Base-by-base conservation (phyloP, 2,797 vertebrate genomes). In the Typhlichthys eigenmanni region DNA sequence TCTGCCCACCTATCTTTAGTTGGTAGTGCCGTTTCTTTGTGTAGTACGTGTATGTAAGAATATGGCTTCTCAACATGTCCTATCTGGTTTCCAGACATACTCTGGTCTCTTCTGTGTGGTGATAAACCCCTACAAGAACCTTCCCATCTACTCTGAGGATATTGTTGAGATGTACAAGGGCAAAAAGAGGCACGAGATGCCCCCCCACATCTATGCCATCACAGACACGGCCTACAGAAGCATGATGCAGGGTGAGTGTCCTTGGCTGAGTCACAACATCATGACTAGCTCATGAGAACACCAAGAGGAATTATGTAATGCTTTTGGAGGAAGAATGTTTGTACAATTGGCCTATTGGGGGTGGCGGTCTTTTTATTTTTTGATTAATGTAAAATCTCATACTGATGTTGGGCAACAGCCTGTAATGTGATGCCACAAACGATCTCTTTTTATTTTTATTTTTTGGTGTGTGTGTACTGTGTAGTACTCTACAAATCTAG, bases 101-200 rank as follows among this genome's bases (percentile, higher is more conserved):
- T 99, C 97, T 0, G 97, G 97, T 66, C 92, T 99, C 75, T 98
- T 99, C 92, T 98, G 97, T 14, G 97, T 99, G 74, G 97, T 99
- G 76, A 98, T 99, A 82, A 99, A 99, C 81, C 97, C 97, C 59
- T 99, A 99, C 77, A 99, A 98, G 92, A 98, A 98, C 89, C 91
- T 99, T 85, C 97, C 97, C 68, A 99, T 99, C 89, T 99, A 99
- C 87, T 98, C 96, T 0, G 97, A 99, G 89, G 96, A 98, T 90
- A 99, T 99, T 0, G 94, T 99, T 69, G 97, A 99, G 0, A 99
- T 99, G 97, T 99, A 99, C 89, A 98, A 98, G 90, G 97, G 97
- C 90, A 99, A 98, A 91, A 99, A 99, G 87, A 93, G 96, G 62
- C 97, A 98, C 0, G 97, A 99, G 89, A 98, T 99, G 96, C 97